Percentiles rank a stretch among this genome's conserved stretches.
Conservation (phyloP, 2,888 invertebrate species). For the Pocota personata region DNA sequence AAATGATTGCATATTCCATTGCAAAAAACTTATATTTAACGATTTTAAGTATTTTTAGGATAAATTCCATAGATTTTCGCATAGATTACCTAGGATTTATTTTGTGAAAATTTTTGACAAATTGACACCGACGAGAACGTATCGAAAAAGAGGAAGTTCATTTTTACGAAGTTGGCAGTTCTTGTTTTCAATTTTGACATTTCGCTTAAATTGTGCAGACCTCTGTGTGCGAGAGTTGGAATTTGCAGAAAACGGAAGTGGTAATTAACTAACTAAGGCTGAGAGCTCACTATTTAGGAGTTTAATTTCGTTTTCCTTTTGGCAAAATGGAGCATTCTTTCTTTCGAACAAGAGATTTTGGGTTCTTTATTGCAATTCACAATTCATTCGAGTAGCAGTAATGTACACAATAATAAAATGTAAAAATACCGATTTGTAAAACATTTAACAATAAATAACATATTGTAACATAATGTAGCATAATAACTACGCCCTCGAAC, state of each 20-base stretch:
- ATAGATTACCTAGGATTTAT: slow-evolving; percentile 83
- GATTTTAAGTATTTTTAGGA: slow-evolving; percentile 12
- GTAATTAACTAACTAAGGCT: background rate
- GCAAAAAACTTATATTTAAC: slow-evolving; percentile 3
- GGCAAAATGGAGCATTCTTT: too few species aligned
- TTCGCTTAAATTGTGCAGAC: background rate
- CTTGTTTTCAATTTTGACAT: slow-evolving; percentile 63
- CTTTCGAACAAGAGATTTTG: too few species aligned
- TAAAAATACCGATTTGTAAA: too few species aligned
- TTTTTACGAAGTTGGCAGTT: slow-evolving; percentile 78
- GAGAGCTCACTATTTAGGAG: background rate
- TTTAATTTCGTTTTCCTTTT: too few species aligned
- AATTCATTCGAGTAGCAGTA: too few species aligned
- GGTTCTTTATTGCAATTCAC: too few species aligned
- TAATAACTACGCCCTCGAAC: too few species aligned
- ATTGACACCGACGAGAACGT: slow-evolving; percentile 82
- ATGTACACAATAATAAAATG: too few species aligned
- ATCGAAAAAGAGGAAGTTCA: slow-evolving; percentile 82
- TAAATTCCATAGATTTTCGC: slow-evolving; percentile 75
- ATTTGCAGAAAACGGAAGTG: slow-evolving; percentile 15
- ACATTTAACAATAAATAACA: too few species aligned
- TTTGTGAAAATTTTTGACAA: slow-evolving; percentile 81
- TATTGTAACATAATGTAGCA: too few species aligned
- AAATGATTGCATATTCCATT: slow-evolving; percentile 45
- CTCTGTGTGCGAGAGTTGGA: slow-evolving; percentile 5